These are phyloP conservation scores for Epinotia demarniana DNA, from an alignment of 2,888 invertebrate genomes.

Conservation along the genomic window DNA sequence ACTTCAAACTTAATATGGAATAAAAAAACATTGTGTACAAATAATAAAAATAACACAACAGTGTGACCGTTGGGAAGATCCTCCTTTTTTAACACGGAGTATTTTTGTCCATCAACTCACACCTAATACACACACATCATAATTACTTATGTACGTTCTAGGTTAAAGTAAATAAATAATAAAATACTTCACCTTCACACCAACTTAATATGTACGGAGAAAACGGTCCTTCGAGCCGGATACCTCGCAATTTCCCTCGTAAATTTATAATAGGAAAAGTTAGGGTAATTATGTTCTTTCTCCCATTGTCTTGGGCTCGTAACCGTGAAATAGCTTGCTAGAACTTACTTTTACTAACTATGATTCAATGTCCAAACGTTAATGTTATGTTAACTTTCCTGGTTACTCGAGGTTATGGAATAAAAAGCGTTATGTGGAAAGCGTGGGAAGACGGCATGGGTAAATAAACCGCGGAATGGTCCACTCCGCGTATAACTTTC, in stretches of 20 bases:
- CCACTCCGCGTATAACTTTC: conserved; percentile 28
- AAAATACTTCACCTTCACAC: too few species aligned
- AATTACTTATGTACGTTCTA: too few species aligned
- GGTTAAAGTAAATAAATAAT: too few species aligned
- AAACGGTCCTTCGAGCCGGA: conserved; percentile 37
- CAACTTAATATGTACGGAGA: neutral
- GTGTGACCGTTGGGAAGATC: too few species aligned
- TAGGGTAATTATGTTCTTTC: conserved; percentile 72
- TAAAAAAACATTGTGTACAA: too few species aligned
- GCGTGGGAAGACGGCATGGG: conserved; percentile 41
- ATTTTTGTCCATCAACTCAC: too few species aligned
- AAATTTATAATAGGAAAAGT: conserved; percentile 52
- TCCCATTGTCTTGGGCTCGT: conserved; percentile 76
- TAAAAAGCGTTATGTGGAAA: conserved; percentile 40
- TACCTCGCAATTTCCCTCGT: conserved; percentile 42
- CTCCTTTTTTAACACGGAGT: too few species aligned
- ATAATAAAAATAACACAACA: too few species aligned
- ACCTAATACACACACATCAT: too few species aligned
- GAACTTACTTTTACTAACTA: conserved; percentile 43
- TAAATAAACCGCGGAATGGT: conserved; percentile 55
- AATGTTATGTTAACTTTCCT: conserved; percentile 28
- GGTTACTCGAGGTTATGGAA: conserved; percentile 31
- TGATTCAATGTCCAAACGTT: conserved; percentile 41
- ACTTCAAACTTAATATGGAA: too few species aligned
- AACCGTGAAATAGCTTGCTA: conserved; percentile 67